Evolutionary conservation across 2,113 vertebrate species (phyloP), one percentile per base, ranked within the genome.

Genomic region (Tragelaphus imberbis): DNA sequence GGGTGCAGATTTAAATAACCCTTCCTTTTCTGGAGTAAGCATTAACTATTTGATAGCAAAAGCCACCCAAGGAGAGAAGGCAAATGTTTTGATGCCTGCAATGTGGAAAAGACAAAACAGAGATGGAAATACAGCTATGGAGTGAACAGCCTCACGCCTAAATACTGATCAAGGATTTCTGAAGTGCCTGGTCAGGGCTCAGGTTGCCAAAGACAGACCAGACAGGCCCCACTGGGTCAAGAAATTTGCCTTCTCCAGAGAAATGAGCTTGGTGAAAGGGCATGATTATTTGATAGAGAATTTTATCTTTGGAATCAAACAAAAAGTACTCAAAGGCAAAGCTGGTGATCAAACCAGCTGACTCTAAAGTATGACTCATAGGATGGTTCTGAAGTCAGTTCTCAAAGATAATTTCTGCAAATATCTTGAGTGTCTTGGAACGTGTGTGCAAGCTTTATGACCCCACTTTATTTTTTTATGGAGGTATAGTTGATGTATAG

Each of bases 241-340:
- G 47, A 96, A 93, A 89, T 63, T 55, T 75, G 85, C 30, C 12
- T 13, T 40, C 85, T 36, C 53, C 51, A 16, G 65, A 79, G 61
- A 91, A 80, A 30, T 7, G 49, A 79, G 51, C 28, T 92, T 87
- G 44, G 56, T 61, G 28, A 91, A 79, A 44, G 11, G 95, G 36
- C 56, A 44, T 79, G 47, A 77, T 91, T 88, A 75, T 81, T 94
- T 81, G 56, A 84, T 61, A n/a, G 71, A 84, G 14, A 8, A 63
- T 95, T 94, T 97, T 93, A 75, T 93, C 86, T 96, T 93, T 95
- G 79, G 88, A 88, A 92, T 96, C 36, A 93, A 96, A 95, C 61
- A 97, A 84, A 88, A 96, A 89, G n/a, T 92, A 84, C 84, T 94
- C 36, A 65, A 90, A 97, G 91, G 59, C 91, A 89, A 93, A 51